A percentile compares a stretch with the other conserved stretches of the same genome.
These are phyloP conservation scores for Rhinolophus sinicus DNA, from an alignment of 2,113 vertebrate genomes.

Conservation along the genomic window DNA sequence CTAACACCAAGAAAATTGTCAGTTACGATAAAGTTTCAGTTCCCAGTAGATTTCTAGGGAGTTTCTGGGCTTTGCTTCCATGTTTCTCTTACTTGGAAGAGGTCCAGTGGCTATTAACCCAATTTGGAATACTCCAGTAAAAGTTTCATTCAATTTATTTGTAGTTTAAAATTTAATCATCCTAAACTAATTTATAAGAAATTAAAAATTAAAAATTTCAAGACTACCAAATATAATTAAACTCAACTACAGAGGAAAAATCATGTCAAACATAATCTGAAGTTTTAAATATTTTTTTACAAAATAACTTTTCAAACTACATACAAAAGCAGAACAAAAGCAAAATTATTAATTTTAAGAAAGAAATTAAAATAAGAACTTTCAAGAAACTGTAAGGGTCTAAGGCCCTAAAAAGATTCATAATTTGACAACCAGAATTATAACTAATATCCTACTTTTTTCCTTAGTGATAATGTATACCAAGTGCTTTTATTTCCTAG, in stretches of 20 bases:
- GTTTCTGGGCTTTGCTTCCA: constrained; percentile 43
- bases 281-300: neutral
- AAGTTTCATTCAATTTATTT: constrained; percentile 14
- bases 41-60: constrained; percentile 43
- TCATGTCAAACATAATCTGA: neutral
- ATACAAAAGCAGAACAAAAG: constrained; percentile 18
- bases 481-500: constrained; percentile 9
- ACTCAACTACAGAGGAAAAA: neutral
- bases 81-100: constrained; percentile 39
- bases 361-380: constrained; percentile 40
- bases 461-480: neutral
- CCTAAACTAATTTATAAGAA: constrained; percentile 1
- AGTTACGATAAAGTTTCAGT: constrained; percentile 20
- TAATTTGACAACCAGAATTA: constrained; percentile 3
- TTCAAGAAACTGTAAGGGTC: neutral
- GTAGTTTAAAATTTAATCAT: neutral
- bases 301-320: neutral
- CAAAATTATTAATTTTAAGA: constrained; percentile 28
- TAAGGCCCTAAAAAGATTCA: neutral
- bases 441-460: neutral
- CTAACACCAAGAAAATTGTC: constrained; percentile 35
- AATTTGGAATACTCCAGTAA: neutral
- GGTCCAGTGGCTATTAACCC: neutral
- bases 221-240: constrained; percentile 22
- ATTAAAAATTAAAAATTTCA: constrained; percentile 14